phyloP scores from a whole-genome alignment of 1,140 invertebrate species.

The Brachionus rotundiformis region DNA sequence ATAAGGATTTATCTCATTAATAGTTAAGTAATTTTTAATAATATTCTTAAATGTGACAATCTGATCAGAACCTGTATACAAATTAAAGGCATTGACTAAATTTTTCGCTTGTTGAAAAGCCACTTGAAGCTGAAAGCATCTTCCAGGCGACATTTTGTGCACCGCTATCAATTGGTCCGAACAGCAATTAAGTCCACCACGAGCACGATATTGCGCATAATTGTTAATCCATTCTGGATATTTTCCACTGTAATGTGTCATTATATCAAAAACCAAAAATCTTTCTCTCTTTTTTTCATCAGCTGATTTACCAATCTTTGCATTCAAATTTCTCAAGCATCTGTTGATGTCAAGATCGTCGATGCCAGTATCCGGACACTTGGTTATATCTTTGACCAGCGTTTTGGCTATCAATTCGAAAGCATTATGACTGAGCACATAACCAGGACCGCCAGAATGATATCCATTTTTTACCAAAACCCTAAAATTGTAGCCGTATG shows the following conservation, averaged over 20 bases:
- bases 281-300: conserved; percentile 14
- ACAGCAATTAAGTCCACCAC: not conserved
- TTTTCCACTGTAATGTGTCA: conserved; percentile 15
- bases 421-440: conserved; percentile 57
- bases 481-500: conserved; percentile 47
- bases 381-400: not conserved
- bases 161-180: conserved; percentile 11
- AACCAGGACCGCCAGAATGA: conserved; percentile 56
- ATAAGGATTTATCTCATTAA: not conserved
- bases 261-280: not conserved
- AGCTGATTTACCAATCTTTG: not conserved
- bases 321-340: not conserved
- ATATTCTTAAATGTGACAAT: conserved; percentile 3
- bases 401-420: not conserved
- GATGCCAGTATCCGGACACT: not conserved
- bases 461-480: not conserved
- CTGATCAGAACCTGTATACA: not conserved
- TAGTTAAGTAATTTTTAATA: not conserved
- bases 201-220: not conserved
- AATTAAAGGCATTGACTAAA: not conserved
- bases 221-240: not conserved
- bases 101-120: not conserved
- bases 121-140: not conserved
- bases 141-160: not conserved
- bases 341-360: not conserved